These are phyloP conservation scores for Cheilosia impressa DNA, from an alignment of 2,888 invertebrate genomes.

Conservation along the genomic window DNA sequence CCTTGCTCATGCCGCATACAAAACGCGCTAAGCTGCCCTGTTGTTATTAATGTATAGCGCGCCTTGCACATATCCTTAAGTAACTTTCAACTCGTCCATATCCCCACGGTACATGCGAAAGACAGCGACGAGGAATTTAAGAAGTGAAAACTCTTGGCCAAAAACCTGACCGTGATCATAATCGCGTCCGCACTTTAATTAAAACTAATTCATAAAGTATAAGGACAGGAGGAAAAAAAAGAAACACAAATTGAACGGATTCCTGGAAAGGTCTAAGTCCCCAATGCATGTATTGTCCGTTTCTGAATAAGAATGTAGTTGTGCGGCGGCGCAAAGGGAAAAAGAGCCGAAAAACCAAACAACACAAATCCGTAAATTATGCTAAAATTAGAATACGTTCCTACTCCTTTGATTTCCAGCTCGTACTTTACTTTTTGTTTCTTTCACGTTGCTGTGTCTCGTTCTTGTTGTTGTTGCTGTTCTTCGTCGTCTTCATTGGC, in stretches of 20 bases:
- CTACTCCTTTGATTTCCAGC: constrained; percentile 45
- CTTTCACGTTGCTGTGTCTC: too few relatives aligned
- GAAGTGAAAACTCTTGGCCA: constrained; percentile 46
- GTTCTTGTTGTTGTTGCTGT: constrained; percentile 20
- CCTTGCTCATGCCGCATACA: constrained; percentile 46
- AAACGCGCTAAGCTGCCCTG: constrained; percentile 15
- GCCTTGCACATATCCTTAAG: constrained; percentile 49
- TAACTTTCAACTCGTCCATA: constrained; percentile 46
- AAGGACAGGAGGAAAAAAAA: constrained; percentile 30
- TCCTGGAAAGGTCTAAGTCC: constrained; percentile 70
- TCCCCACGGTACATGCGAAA: neutral
- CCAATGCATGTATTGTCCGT: constrained; percentile 54
- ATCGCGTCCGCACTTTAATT: constrained; percentile 75
- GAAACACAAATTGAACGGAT: constrained; percentile 33
- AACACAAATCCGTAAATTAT: constrained; percentile 73
- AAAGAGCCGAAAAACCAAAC: constrained; percentile 67
- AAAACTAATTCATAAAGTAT: constrained; percentile 74
- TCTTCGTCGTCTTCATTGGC: constrained; percentile 44
- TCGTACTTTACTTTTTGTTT: constrained; percentile 35
- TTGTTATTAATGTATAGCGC: constrained; percentile 33
- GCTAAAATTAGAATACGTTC: constrained; percentile 75
- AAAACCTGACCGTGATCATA: constrained; percentile 72
- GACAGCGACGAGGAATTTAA: constrained; percentile 4
- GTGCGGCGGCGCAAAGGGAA: constrained; percentile 24
- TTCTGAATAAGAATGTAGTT: constrained; percentile 11